phyloP scores from a whole-genome alignment of 2,797 vertebrate genomes.

The Helicolenus hilgendorfi region DNA sequence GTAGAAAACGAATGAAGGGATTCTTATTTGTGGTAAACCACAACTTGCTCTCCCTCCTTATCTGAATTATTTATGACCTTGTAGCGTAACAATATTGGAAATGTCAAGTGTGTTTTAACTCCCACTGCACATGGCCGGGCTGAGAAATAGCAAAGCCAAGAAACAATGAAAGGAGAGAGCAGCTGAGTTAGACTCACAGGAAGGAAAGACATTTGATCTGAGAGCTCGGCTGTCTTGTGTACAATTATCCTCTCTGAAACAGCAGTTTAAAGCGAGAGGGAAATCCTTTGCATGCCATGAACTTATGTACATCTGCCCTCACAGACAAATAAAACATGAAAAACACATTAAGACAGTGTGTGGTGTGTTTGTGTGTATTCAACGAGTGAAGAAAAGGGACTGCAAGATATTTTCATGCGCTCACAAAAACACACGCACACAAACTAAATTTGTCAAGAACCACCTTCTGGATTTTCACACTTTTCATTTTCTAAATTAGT shows the following conservation, averaged over 20 bases:
- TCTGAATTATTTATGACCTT: slow-evolving; percentile 84
- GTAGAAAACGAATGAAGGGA: slow-evolving; percentile 30
- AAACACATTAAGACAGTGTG: background rate
- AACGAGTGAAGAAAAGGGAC: background rate
- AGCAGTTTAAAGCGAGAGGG: background rate
- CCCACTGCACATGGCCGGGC: slow-evolving; percentile 54
- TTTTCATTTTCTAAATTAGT: background rate
- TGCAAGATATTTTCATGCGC: background rate
- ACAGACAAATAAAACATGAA: background rate
- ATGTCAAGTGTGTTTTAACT: slow-evolving; percentile 80
- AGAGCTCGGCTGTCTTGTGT: slow-evolving; percentile 14
- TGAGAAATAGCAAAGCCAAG: slow-evolving; percentile 52
- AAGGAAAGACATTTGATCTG: slow-evolving; percentile 33
- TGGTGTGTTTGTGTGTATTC: background rate
- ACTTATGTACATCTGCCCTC: background rate
- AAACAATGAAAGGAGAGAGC: slow-evolving; percentile 15
- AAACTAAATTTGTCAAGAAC: background rate
- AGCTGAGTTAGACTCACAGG: slow-evolving; percentile 17
- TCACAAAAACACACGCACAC: background rate
- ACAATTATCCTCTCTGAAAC: slow-evolving; percentile 9
- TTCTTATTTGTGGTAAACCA: slow-evolving; percentile 41
- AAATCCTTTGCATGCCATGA: background rate
- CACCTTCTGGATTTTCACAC: background rate
- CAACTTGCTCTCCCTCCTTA: slow-evolving; percentile 38
- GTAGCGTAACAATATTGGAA: slow-evolving; percentile 76